Evolutionary conservation across 2,113 vertebrate genomes (phyloP), one percentile per base, ranked within the genome.

Genomic region (Labeo rohita): DNA sequence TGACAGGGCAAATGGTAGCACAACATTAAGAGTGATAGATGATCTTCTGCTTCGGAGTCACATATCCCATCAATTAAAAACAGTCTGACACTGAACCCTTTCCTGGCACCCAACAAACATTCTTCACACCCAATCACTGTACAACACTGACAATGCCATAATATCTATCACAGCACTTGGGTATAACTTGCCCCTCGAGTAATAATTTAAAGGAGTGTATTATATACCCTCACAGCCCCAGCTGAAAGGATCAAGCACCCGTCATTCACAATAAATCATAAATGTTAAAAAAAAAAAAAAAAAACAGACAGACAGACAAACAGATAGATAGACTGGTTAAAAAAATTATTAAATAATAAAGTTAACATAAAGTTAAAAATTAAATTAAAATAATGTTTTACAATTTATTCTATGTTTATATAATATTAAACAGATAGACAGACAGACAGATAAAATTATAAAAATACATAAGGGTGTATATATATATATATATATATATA

Each of bases 61-160:
- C 73, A 90, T 90, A 92, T 92, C 93, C 92, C 92, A 77, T 86
- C 81, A 45, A 86, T 87, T 90, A 86, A 93, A 93, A 92, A 91
- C 90, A 89, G 91, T 92, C 94, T 92, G 93, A 93, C 92, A 89
- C 92, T 88, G 21, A 92, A 91, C 86, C 87, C 88, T 72, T 84
- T 87, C 82, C 85, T 92, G 90, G 89, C 87, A 92, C 87, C 79
- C 21, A 87, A 86, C 89, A 91, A 87, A 90, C 84, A 76, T 87
- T 91, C 36, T 68, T 85, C 77, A 61, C 83, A 84, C 81, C 85
- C 81, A 80, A 82, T 82, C 80, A 82, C 28, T 3, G 28, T 34
- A 70, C 28, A 82, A 21, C 59, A 81, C 63, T 52, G 80, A 82
- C 45, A 82, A 82, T 52, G 47, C 63, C 23, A 39, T 70, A 36